phyloP scores from a whole-genome alignment of 1,140 invertebrate species.

The Ceratoteleas bidentatus region DNA sequence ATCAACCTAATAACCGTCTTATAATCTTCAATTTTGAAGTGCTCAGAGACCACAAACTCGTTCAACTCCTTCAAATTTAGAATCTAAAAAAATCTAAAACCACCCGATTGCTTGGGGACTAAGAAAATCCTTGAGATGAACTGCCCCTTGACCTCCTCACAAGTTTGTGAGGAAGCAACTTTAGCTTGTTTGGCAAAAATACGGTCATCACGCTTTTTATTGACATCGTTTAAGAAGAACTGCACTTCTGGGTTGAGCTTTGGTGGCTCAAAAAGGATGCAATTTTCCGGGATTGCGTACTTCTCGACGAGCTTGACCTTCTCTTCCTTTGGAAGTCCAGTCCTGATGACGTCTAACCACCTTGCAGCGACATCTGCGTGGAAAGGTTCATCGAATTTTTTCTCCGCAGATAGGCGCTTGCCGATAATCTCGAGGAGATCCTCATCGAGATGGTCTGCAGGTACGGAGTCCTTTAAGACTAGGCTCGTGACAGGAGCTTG shows the following conservation, averaged over 20 bases:
- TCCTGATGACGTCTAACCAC: background rate
- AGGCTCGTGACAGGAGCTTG: too few relatives aligned
- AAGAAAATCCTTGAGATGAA: too few relatives aligned
- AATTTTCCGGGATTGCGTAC: constrained; percentile 1
- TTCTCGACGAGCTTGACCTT: background rate
- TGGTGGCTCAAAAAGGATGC: background rate
- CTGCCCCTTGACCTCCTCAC: too few relatives aligned
- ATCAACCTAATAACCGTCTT: too few relatives aligned
- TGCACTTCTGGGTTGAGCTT: background rate
- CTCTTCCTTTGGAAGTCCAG: background rate
- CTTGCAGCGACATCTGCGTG: background rate
- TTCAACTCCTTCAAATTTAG: too few relatives aligned
- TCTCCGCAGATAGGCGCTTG: background rate
- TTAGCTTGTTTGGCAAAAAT: constrained; percentile 8
- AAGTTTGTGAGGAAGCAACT: background rate
- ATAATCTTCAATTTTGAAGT: too few relatives aligned
- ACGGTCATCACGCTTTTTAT: constrained; percentile 2
- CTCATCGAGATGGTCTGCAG: too few relatives aligned
- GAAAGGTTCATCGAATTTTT: background rate
- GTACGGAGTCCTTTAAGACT: too few relatives aligned
- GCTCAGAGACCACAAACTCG: too few relatives aligned
- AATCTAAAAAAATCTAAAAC: too few relatives aligned
- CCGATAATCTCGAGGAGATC: too few relatives aligned
- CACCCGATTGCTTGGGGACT: too few relatives aligned
- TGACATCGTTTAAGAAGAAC: background rate